Evolutionary conservation across 2,888 invertebrate genomes (phyloP).

Genomic region (Callyntrura sp.): DNA sequence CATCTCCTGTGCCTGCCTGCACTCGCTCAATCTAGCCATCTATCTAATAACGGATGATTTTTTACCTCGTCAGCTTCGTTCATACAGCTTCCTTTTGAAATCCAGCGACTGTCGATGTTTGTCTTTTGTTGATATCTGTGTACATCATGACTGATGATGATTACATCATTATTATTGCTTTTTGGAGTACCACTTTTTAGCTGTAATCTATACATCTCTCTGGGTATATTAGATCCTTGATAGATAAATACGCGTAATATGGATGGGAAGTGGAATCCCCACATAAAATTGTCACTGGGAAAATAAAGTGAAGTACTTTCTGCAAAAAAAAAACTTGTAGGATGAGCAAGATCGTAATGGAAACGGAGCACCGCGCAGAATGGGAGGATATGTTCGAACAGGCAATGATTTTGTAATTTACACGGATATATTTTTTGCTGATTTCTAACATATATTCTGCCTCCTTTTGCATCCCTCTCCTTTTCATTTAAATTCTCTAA

Average conservation of each 20-base stretch:
- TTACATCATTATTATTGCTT: constrained; percentile 69
- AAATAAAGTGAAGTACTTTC: constrained; percentile 36
- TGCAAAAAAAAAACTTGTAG: constrained; percentile 6
- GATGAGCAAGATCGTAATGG: constrained; percentile 9
- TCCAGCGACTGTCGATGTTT: constrained; percentile 77
- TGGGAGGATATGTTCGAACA: constrained; percentile 57
- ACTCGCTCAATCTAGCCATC: constrained; percentile 68
- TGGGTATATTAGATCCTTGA: neutral
- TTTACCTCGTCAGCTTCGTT: constrained; percentile 40
- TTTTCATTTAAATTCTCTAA: constrained; percentile 58
- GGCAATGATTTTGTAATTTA: constrained; percentile 64
- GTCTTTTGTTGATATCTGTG: constrained; percentile 66
- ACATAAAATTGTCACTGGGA: constrained; percentile 72
- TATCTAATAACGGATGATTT: constrained; percentile 53
- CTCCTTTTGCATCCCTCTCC: neutral
- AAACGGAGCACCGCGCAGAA: neutral
- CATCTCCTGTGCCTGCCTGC: constrained; percentile 19
- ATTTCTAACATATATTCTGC: constrained; percentile 11
- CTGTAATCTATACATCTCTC: constrained; percentile 7
- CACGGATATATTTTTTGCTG: constrained; percentile 38
- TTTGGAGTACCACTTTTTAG: constrained; percentile 48
- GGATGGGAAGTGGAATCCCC: neutral
- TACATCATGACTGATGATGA: constrained; percentile 77
- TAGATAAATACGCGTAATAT: constrained; percentile 13
- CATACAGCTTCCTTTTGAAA: constrained; percentile 50